Conservation (phyloP, 1,140 invertebrate species). For the Catajapyx aquilonaris region DNA sequence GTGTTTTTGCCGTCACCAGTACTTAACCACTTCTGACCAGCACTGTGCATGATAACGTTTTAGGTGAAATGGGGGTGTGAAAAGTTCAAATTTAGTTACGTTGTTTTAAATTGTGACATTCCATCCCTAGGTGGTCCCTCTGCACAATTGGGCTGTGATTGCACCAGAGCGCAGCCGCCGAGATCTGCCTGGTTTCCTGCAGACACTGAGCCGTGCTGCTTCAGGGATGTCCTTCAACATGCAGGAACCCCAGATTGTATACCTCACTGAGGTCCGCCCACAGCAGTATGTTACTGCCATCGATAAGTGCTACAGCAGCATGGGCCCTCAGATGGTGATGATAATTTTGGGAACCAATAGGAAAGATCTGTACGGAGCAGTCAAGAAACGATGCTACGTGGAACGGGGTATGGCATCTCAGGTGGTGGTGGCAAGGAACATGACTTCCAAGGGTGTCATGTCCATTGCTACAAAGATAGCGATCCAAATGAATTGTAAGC, state of each 20-base stretch:
- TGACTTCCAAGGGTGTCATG: conserved; percentile 20
- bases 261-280: no score
- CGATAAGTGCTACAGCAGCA: no score
- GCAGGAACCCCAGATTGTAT: no score
- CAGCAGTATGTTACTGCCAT: no score
- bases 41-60: background rate
- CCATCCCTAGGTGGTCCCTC: conserved; percentile 1
- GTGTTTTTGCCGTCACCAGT: conserved; percentile 2
- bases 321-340: conserved; percentile 39
- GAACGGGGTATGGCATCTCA: conserved; percentile 29
- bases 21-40: no score
- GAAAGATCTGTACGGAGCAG: conserved; percentile 49
- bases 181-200: conserved; percentile 4
- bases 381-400: conserved; percentile 66
- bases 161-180: background rate
- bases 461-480: conserved; percentile 31
- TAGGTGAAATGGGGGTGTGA: background rate
- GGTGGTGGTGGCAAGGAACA: conserved; percentile 7
- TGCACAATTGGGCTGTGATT: conserved; percentile 10
- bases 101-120: background rate
- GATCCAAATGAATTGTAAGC: conserved; percentile 36
- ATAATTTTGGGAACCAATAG: conserved; percentile 43
- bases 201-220: conserved; percentile 1
- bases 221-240: conserved; percentile 20
- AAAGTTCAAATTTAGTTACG: background rate